Evolutionary conservation across 2,113 vertebrate genomes (phyloP).

Genomic region (Hucho hucho): DNA sequence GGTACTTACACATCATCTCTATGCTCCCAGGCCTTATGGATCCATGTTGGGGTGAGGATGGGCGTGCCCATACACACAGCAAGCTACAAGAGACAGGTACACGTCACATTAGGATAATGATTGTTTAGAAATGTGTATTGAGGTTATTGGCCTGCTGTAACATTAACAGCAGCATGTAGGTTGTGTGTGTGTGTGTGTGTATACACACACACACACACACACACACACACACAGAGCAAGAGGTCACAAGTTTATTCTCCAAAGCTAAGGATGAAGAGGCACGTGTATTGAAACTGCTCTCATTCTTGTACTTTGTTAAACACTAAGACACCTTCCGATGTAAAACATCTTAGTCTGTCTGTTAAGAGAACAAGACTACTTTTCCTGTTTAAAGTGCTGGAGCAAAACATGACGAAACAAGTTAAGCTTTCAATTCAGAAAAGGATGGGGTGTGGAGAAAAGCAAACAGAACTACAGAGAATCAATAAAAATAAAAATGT

Average conservation of each 20-base stretch:
- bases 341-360: background rate
- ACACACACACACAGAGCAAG: no score
- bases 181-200: no score
- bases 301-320: background rate
- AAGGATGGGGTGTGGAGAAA: background rate
- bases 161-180: no score
- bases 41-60: slow-evolving; percentile 92
- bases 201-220: no score
- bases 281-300: background rate
- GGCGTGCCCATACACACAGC: slow-evolving; percentile 95
- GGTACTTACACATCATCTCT: slow-evolving; percentile 85
- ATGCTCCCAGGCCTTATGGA: slow-evolving; percentile 90
- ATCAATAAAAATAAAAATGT: background rate
- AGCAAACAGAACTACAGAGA: slow-evolving; percentile 10
- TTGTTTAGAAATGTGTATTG: background rate
- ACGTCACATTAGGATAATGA: slow-evolving; percentile 12
- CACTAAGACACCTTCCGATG: background rate
- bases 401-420: background rate
- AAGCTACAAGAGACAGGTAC: slow-evolving; percentile 68
- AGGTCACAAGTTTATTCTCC: no score
- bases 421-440: background rate
- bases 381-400: background rate
- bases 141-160: no score
- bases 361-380: background rate
- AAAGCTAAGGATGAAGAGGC: no score